These are phyloP conservation scores for Trissolcus basalis DNA, from an alignment of 1,140 invertebrate species.

Conservation along the genomic window DNA sequence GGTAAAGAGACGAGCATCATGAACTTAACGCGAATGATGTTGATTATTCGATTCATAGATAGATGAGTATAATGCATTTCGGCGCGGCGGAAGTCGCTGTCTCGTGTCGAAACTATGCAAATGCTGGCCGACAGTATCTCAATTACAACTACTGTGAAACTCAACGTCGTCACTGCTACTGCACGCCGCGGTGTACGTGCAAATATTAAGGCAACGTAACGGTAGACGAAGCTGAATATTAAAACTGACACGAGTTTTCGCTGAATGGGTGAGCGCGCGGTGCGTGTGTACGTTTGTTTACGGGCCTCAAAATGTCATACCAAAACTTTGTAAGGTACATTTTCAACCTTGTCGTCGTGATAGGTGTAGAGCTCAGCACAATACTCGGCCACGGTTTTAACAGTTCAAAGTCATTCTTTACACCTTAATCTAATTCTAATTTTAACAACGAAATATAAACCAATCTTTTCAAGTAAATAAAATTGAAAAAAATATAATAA, in stretches of 20 bases:
- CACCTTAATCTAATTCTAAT: no score
- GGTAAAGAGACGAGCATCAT: slow-evolving; percentile 37
- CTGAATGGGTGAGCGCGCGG: slow-evolving; percentile 4
- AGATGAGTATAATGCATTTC: slow-evolving; percentile 58
- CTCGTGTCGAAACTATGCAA: slow-evolving; percentile 58
- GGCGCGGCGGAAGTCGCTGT: slow-evolving; percentile 52
- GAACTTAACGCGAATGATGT: slow-evolving; percentile 56
- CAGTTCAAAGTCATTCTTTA: no score
- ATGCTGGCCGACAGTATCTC: slow-evolving; percentile 56
- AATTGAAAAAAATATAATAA: no score
- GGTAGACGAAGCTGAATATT: slow-evolving; percentile 64
- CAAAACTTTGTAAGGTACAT: not conserved
- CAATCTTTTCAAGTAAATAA: no score
- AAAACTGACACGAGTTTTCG: slow-evolving; percentile 62
- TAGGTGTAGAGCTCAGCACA: no score
- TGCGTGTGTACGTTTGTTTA: not conserved
- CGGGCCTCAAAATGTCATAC: not conserved
- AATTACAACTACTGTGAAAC: slow-evolving; percentile 53
- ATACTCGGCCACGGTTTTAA: no score
- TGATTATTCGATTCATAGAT: slow-evolving; percentile 58
- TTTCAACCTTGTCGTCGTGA: no score
- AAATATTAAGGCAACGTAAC: slow-evolving; percentile 58
- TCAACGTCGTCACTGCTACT: slow-evolving; percentile 47
- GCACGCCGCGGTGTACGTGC: slow-evolving; percentile 30
- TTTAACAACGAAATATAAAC: no score